phyloP scores from a whole-genome alignment of 2,888 invertebrate species.

The Xestia c-nigrum region DNA sequence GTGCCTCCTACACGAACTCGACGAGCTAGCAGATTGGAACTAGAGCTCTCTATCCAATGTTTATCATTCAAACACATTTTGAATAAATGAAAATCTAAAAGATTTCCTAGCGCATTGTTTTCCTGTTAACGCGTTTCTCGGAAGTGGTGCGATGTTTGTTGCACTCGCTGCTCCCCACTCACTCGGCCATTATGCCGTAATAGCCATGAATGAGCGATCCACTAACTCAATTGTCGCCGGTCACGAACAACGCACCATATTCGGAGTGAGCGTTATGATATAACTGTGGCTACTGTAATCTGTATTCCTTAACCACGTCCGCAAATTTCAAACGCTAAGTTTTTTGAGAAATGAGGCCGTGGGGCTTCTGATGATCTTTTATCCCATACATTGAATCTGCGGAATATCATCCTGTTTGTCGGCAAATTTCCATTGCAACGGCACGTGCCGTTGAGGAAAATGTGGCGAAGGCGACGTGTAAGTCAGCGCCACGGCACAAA shows the following conservation, averaged over 20 bases:
- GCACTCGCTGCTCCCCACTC: constrained; percentile 7
- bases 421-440: not conserved
- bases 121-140: constrained; percentile 27
- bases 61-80: not conserved
- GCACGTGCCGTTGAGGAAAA: constrained; percentile 40
- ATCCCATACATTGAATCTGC: not conserved
- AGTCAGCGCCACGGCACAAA: constrained; percentile 8
- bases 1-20: not conserved
- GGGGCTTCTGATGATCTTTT: not conserved
- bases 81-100: constrained; percentile 5
- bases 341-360: not conserved
- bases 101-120: constrained; percentile 8
- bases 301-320: not conserved
- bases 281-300: not conserved
- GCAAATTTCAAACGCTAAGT: not conserved
- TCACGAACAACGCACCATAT: not conserved
- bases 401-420: constrained; percentile 14
- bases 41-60: not conserved
- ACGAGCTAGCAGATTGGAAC: not conserved
- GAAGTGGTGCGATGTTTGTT: constrained; percentile 13
- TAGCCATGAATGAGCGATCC: constrained; percentile 26
- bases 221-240: constrained; percentile 23
- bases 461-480: not conserved
- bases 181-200: constrained; percentile 3
- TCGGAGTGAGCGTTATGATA: not conserved